These are phyloP conservation scores for Epirrhoe tristata DNA, from an alignment of 2,888 invertebrate species.

Conservation along the genomic window DNA sequence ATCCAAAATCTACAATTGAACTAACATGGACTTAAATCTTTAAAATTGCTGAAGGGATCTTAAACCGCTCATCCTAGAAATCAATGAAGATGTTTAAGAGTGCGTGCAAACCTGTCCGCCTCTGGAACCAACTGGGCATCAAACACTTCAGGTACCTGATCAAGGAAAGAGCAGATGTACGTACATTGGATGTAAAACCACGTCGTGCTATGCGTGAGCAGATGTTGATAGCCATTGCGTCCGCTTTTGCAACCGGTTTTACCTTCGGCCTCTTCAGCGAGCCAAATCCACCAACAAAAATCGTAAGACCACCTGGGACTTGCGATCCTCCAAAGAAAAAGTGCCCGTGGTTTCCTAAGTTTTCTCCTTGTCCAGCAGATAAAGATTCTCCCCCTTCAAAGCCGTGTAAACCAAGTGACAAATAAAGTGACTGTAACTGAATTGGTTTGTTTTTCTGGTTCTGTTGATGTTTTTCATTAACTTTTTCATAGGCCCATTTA, in stretches of 20 bases:
- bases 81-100: constrained; percentile 35
- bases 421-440: constrained; percentile 19
- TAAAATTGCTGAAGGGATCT: neutral
- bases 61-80: neutral
- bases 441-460: neutral
- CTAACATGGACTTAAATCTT: constrained; percentile 1
- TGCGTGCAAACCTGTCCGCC: constrained; percentile 65
- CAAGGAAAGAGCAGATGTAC: constrained; percentile 41
- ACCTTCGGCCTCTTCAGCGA: constrained; percentile 50
- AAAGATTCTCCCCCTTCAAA: constrained; percentile 9
- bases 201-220: constrained; percentile 44
- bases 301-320: constrained; percentile 22
- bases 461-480: neutral
- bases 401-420: constrained; percentile 15
- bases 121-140: constrained; percentile 62
- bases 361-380: constrained; percentile 39
- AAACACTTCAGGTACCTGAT: constrained; percentile 53
- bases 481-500: neutral
- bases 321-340: constrained; percentile 32
- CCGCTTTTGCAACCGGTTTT: constrained; percentile 40
- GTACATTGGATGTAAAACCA: constrained; percentile 37
- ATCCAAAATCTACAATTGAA: constrained; percentile 8
- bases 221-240: constrained; percentile 28
- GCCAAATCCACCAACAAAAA: constrained; percentile 24
- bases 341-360: constrained; percentile 12